Evolutionary conservation across 1,140 invertebrate genomes (phyloP).

Genomic region (Colletes latitarsis): DNA sequence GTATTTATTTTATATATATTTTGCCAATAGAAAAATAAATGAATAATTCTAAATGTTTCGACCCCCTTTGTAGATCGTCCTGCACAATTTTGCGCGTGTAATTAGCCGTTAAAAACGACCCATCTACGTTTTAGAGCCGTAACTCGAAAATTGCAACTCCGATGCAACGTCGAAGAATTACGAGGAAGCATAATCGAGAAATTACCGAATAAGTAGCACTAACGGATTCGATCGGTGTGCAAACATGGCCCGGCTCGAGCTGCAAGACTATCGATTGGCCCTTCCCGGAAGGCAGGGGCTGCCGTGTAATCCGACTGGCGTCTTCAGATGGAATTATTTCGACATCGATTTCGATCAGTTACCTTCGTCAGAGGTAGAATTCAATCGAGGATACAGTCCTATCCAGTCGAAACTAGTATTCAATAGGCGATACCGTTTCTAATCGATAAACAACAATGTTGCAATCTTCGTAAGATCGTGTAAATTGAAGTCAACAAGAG

Average conservation of each 20-base stretch:
- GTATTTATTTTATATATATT: too few species aligned
- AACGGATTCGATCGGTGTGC: constrained; percentile 59
- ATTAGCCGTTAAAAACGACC: background rate
- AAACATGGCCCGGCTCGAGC: constrained; percentile 46
- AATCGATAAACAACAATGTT: background rate
- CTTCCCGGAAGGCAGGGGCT: constrained; percentile 69
- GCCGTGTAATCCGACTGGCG: constrained; percentile 66
- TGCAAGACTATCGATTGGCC: constrained; percentile 69
- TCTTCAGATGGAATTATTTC: constrained; percentile 72
- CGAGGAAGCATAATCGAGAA: constrained; percentile 42
- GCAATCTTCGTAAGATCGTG: background rate
- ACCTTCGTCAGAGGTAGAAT: constrained; percentile 32
- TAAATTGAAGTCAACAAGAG: background rate
- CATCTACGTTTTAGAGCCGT: background rate
- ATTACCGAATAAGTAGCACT: constrained; percentile 37
- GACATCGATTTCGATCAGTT: constrained; percentile 64
- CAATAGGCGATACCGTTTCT: background rate
- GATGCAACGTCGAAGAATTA: constrained; percentile 3
- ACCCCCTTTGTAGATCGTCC: too few species aligned
- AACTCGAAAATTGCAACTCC: background rate
- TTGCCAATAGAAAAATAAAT: too few species aligned
- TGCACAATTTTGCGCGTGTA: too few species aligned
- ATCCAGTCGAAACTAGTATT: background rate
- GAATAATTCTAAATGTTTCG: too few species aligned
- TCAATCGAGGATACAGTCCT: background rate